Conservation (phyloP, 2,113 vertebrate species). For the Indri indri region DNA sequence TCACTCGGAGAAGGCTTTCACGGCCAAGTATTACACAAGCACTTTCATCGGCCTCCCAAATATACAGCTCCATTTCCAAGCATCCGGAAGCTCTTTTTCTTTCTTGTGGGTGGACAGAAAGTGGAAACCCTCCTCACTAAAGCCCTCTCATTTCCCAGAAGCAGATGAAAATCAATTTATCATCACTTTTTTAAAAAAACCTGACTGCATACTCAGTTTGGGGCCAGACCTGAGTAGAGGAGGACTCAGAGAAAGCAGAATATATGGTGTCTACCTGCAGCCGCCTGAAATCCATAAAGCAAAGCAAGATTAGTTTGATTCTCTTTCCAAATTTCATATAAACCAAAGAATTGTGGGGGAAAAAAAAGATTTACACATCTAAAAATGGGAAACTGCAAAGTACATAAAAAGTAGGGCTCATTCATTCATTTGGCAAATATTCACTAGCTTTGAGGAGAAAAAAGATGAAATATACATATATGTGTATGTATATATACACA, state of each 20-base stretch:
- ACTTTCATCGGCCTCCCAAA: constrained; percentile 11
- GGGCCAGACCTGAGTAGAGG: background rate
- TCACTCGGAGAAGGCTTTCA: background rate
- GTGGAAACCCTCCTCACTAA: background rate
- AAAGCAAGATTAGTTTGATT: background rate
- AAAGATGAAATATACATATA: background rate
- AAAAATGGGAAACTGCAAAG: background rate
- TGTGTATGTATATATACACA: too few relatives aligned
- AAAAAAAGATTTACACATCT: background rate
- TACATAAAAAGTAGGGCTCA: background rate
- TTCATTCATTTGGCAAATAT: background rate
- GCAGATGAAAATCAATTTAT: constrained; percentile 16
- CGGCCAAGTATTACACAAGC: background rate
- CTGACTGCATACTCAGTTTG: background rate
- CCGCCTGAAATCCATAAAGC: background rate
- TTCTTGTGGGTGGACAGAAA: background rate
- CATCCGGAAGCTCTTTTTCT: background rate
- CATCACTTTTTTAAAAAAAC: background rate
- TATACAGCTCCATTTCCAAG: background rate
- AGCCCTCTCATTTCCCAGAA: constrained; percentile 19
- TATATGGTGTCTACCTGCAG: background rate
- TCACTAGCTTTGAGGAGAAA: background rate
- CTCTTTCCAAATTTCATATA: too few relatives aligned
- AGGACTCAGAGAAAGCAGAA: background rate
- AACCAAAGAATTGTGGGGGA: too few relatives aligned